Evolutionary conservation across 1,140 invertebrate genomes (phyloP), one percentile per base, ranked within the genome.

Genomic region (Aphelenchoides besseyi): DNA sequence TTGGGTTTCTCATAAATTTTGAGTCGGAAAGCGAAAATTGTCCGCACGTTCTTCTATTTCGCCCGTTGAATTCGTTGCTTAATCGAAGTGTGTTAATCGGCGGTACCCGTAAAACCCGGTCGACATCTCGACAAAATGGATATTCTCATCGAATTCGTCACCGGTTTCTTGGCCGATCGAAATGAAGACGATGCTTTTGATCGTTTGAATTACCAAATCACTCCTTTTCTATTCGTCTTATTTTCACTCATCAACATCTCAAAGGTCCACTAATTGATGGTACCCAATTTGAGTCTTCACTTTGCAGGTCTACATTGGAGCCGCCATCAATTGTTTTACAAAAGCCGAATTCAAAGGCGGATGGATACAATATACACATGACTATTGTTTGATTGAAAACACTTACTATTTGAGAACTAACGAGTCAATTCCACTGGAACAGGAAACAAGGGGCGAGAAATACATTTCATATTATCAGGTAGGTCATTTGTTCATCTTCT

Each of bases 321-420:
- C 62, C 1, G 69, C 75, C 12, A 81, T 79, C n/a, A 75, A 79
- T 54, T 79, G 78, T 36, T 79, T 79, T 35, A 69, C 78, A 3
- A 79, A 79, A 64, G 78, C 79, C 12, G 79, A 79, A 66, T 79
- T 79, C 69, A 63, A 68, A 16, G 61, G 18, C 18, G 76, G 79
- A 0, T 79, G 78, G 78, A 77, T 77, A 18, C 26, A 77, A 66
- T 79, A 79, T 67, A 66, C 76, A 9, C 78, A 78, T 26, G 76
- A 79, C 36, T 78, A 78, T 66, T 78, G 76, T 54, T 57, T 78
- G 2, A 66, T 79, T 37, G 77, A 78, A 55, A 76, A 68, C 62
- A 78, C 77, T 2, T 78, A 79, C 61, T 78, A 76, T 68, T 37
- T 78, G 16, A 26, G 74, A 29, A 76, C 74, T 16, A 74, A 77